These are phyloP conservation scores for Linhomoeus sp. DNA, from an alignment of 2,888 invertebrate species.

Conservation along the genomic window DNA sequence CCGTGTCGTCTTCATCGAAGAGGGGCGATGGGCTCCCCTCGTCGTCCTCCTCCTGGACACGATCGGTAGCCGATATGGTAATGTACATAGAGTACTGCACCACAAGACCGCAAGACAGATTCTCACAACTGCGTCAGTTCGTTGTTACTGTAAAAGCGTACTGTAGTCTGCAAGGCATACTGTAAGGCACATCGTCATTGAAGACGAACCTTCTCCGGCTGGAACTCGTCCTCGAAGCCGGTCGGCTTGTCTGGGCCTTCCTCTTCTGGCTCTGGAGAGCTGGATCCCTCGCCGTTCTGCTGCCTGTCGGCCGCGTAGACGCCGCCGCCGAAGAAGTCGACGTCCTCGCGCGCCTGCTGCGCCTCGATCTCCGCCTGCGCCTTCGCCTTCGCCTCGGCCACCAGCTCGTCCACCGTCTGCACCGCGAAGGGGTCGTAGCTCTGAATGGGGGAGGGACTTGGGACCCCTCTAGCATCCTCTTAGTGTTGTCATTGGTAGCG, in stretches of 20 bases:
- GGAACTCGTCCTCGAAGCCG: conserved; percentile 24
- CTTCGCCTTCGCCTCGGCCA: conserved; percentile 22
- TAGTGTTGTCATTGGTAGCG: background rate
- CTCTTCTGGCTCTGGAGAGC: background rate
- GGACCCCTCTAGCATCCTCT: background rate
- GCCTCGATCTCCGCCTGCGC: conserved; percentile 14
- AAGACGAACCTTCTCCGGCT: no score
- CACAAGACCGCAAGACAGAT: no score
- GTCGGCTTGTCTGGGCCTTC: conserved; percentile 7
- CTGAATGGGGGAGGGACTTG: conserved; percentile 7
- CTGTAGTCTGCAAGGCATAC: no score
- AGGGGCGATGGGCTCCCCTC: conserved; percentile 39
- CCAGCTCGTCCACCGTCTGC: conserved; percentile 24
- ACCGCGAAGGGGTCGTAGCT: conserved; percentile 25
- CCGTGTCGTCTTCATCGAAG: conserved; percentile 76
- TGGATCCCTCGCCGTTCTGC: background rate
- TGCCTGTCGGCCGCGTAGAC: background rate
- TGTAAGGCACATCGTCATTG: no score
- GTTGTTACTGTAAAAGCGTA: no score
- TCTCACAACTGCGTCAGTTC: no score
- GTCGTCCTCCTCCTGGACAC: conserved; percentile 6
- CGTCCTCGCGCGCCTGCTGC: conserved; percentile 10
- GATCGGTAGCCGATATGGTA: background rate
- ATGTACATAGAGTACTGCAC: no score
- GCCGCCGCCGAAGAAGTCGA: conserved; percentile 13